A percentile compares a stretch with the other conserved stretches of the same genome.
These are phyloP conservation scores for Odontamblyopus rebecca DNA, from an alignment of 2,797 vertebrate genomes.

Conservation along the genomic window DNA sequence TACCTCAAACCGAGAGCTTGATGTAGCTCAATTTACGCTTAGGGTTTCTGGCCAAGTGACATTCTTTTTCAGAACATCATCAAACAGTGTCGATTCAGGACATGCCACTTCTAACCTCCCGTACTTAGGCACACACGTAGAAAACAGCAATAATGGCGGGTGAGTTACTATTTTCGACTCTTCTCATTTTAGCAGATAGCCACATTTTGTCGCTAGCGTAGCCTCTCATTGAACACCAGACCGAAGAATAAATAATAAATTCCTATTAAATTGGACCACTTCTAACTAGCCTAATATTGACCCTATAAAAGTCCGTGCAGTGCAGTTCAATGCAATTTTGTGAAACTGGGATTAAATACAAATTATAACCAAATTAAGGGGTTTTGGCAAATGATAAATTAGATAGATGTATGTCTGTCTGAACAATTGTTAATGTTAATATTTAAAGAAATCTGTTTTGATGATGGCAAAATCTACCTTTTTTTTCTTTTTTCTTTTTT, in stretches of 20 bases:
- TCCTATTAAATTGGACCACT: not conserved
- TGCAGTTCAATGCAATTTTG: too few relatives aligned
- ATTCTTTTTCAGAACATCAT: rapidly evolving
- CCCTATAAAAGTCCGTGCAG: too few relatives aligned
- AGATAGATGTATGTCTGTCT: too few relatives aligned
- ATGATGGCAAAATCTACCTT: too few relatives aligned
- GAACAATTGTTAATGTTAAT: too few relatives aligned
- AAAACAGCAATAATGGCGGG: constrained; percentile 57
- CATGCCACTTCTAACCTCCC: constrained; percentile 8
- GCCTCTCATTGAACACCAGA: constrained; percentile 4
- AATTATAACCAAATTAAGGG: too few relatives aligned
- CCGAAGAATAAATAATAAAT: not conserved
- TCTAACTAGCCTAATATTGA: not conserved
- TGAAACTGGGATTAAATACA: too few relatives aligned
- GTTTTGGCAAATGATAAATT: too few relatives aligned
- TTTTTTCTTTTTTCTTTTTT: too few relatives aligned
- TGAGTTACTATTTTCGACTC: constrained; percentile 40
- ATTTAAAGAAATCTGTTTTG: too few relatives aligned
- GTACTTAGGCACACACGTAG: constrained; percentile 2
- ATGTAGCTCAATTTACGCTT: not conserved
- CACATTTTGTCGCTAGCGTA: not conserved
- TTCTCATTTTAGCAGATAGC: constrained; percentile 19
- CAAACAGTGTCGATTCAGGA: not conserved
- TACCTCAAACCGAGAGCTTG: too few relatives aligned
- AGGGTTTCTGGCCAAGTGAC: not conserved